Evolutionary conservation across 1,140 invertebrate species (phyloP).

Genomic region (Sesamia nonagrioides): DNA sequence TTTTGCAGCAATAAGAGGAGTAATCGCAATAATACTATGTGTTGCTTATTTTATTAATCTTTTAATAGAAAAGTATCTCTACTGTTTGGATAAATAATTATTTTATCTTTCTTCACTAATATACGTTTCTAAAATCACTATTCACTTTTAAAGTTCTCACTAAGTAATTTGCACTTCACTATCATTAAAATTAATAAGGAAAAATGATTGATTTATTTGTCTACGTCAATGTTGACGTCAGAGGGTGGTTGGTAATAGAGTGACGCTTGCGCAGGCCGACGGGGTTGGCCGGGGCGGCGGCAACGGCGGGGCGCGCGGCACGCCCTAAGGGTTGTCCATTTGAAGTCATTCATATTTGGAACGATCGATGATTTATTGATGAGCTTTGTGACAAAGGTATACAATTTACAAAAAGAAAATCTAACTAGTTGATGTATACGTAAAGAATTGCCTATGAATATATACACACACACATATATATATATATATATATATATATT

Average conservation of each 20-base stretch:
- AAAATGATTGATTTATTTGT: background rate
- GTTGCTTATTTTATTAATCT: too few relatives aligned
- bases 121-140: background rate
- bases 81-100: too few relatives aligned
- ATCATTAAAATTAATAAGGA: background rate
- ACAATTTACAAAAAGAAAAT: too few relatives aligned
- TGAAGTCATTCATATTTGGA: slow-evolving; percentile 28
- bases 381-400: background rate
- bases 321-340: slow-evolving; percentile 36
- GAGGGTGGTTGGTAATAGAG: slow-evolving; percentile 61
- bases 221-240: slow-evolving; percentile 61
- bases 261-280: slow-evolving; percentile 72
- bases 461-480: too few relatives aligned
- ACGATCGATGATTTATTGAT: slow-evolving; percentile 29
- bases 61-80: too few relatives aligned
- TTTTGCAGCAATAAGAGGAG: too few relatives aligned
- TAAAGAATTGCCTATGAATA: too few relatives aligned
- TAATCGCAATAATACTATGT: too few relatives aligned
- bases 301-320: slow-evolving; percentile 39
- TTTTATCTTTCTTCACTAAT: background rate
- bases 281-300: slow-evolving; percentile 53
- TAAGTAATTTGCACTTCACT: slow-evolving; percentile 2
- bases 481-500: too few relatives aligned
- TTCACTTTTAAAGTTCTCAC: background rate
- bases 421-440: too few relatives aligned